phyloP scores from a whole-genome alignment of 2,888 invertebrate species.

The Keiferia lycopersicella region DNA sequence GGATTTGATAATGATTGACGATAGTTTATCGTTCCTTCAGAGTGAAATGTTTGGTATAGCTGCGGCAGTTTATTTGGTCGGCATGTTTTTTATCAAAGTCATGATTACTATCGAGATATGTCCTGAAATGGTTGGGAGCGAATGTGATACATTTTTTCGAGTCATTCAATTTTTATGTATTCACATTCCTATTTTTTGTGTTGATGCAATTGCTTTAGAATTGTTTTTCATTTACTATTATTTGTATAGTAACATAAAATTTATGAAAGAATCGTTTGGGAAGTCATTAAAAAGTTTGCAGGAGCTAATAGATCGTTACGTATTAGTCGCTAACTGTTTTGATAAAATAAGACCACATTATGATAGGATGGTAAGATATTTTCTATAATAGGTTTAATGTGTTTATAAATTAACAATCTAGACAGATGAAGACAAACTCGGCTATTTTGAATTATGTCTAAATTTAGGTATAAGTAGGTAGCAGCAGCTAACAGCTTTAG shows the following conservation, averaged over 20 bases:
- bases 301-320: constrained; percentile 17
- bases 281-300: constrained; percentile 6
- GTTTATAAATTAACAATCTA: too few relatives aligned
- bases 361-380: constrained; percentile 26
- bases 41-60: background rate
- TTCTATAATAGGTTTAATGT: background rate
- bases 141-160: background rate
- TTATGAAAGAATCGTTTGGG: constrained; percentile 6
- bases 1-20: constrained; percentile 5
- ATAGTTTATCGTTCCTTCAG: background rate
- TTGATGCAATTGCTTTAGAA: constrained; percentile 19
- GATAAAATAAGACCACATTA: constrained; percentile 30
- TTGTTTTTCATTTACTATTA: constrained; percentile 26
- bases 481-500: too few relatives aligned
- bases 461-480: too few relatives aligned
- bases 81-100: background rate
- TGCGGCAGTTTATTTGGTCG: background rate
- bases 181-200: constrained; percentile 4
- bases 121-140: background rate
- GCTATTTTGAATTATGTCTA: too few relatives aligned
- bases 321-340: constrained; percentile 21
- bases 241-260: constrained; percentile 19
- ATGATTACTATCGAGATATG: background rate
- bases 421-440: too few relatives aligned
- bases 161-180: background rate